Evolutionary conservation across 2,113 vertebrate species (phyloP), one percentile per base, ranked within the genome.

Genomic region (Desmodus rotundus): DNA sequence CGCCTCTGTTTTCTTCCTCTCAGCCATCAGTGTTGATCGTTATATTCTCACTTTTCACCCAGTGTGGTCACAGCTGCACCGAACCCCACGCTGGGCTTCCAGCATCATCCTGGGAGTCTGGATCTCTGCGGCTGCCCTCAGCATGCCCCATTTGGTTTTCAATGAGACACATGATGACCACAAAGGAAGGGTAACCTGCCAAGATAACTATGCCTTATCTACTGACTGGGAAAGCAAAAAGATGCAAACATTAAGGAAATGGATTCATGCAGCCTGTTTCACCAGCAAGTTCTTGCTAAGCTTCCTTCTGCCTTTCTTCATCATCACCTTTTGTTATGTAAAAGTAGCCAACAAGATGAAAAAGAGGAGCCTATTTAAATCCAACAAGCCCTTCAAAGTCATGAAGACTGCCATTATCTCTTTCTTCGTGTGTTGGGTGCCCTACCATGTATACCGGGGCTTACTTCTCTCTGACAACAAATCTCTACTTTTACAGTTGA

Each of bases 391-490:
- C 5, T 99, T 99, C 87, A 99, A 98, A 91, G 98, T 99, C 91
- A 99, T 99, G 98, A 95, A 97, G 6, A 98, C 98, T 3, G 98
- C 99, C 4, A 96, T 99, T 0, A 92, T 93, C 19, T 98, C 99
- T 13, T 99, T 99, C 98, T 99, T 99, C 74, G 38, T 99, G 70
- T 99, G 98, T 84, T 99, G 99, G 99, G 91, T 99, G 65, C 99
- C 99, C 0, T 99, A 98, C 86, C 98, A 99, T 36, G 89, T 98
- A 2, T 98, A 98, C 28, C 93, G 93, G 22, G 93, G 86, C 28
- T 96, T 98, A 76, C 19, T 63, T 19, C 85, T 98, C 41, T 73
- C 65, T 54, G 41, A 63, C 65, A 80, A 52, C 24, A 70, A 86
- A 1, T 70, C 92, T 12, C 2, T 43, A 13, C 11, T 96, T 78